Conservation (phyloP, 2,888 invertebrate genomes). For the Euspilapteryx auroguttella region DNA sequence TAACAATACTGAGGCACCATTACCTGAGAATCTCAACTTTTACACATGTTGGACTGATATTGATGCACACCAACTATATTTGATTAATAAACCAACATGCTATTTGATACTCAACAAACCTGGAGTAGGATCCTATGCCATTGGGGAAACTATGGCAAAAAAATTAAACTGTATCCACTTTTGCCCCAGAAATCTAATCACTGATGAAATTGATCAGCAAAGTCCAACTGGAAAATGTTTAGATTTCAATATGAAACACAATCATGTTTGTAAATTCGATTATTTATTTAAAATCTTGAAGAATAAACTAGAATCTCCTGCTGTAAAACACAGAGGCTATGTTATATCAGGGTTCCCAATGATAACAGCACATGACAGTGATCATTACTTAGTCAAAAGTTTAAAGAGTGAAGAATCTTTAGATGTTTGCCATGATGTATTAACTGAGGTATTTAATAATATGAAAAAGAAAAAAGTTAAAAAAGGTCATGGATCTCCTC, state of each 20-base stretch:
- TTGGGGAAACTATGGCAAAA: slow-evolving; percentile 60
- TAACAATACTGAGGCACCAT: slow-evolving; percentile 30
- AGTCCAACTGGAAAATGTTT: slow-evolving; percentile 60
- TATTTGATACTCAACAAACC: slow-evolving; percentile 66
- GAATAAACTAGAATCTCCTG: slow-evolving; percentile 45
- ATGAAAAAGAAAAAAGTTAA: slow-evolving; percentile 27
- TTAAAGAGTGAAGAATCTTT: slow-evolving; percentile 31
- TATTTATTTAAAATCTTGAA: slow-evolving; percentile 52
- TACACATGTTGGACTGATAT: slow-evolving; percentile 48
- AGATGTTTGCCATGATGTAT: slow-evolving; percentile 16
- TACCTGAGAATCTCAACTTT: slow-evolving; percentile 14
- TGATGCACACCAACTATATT: slow-evolving; percentile 47
- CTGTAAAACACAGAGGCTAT: slow-evolving; percentile 63
- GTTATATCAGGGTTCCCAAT: slow-evolving; percentile 68
- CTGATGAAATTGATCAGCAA: slow-evolving; percentile 59
- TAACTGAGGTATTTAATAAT: slow-evolving; percentile 23
- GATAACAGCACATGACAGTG: slow-evolving; percentile 33
- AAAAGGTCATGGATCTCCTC: slow-evolving; percentile 8
- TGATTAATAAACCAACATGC: slow-evolving; percentile 52
- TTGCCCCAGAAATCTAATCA: slow-evolving; percentile 54
- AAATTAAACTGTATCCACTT: slow-evolving; percentile 61
- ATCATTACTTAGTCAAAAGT: slow-evolving; percentile 15
- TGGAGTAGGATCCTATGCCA: slow-evolving; percentile 41
- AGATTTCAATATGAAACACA: slow-evolving; percentile 57
- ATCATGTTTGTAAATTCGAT: slow-evolving; percentile 49